Evolutionary conservation across 2,888 invertebrate genomes (phyloP), one percentile per base, ranked within the genome.

Genomic region (Brachypterus glaber): DNA sequence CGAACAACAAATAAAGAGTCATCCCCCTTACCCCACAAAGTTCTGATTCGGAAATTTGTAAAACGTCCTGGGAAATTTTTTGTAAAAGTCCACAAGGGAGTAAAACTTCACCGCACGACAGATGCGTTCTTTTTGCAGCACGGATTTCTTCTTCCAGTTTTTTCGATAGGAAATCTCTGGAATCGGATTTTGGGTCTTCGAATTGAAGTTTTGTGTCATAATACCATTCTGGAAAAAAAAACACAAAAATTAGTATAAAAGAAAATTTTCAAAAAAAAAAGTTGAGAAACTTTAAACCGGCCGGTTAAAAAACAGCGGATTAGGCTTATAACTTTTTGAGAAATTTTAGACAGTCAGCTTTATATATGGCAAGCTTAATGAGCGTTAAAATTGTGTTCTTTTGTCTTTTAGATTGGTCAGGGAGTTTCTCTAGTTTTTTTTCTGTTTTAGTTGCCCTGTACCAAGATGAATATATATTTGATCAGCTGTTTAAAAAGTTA

Each of bases 21-120:
- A 88, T 87, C 26, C 90, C 90, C 51, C 86, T 70, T 25, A 90
- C 75, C 39, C 91, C 91, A 68, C 88, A 91, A 12, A 90, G 88
- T 66, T 92, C 91, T 29, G 80, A 78, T 58, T 89, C 87, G 2
- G 90, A 85, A 67, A 85, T 77, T 39, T 76, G 74, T 39, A 90
- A 72, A 43, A 88, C 80, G 61, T 88, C 82, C 48, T 79, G 72
- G 31, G 90, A 79, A 44, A 90, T 82, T 48, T 82, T 72, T 46
- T 81, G 77, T 39, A 88, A 74, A 46, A 90, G 76, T 62, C 86
- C 85, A 35, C 82, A 80, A 24, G 90, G 90, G 51, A 91, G 71
- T 45, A 89, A 72, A 41, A 90, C 87, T 68, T 90, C 88, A 14
- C 85, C 88, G 58, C 85, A 81, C 40, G 83, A 79, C 47, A 90